These are phyloP conservation scores for Cephalopachus bancanus DNA, from an alignment of 2,797 vertebrate species.

Conservation along the genomic window DNA sequence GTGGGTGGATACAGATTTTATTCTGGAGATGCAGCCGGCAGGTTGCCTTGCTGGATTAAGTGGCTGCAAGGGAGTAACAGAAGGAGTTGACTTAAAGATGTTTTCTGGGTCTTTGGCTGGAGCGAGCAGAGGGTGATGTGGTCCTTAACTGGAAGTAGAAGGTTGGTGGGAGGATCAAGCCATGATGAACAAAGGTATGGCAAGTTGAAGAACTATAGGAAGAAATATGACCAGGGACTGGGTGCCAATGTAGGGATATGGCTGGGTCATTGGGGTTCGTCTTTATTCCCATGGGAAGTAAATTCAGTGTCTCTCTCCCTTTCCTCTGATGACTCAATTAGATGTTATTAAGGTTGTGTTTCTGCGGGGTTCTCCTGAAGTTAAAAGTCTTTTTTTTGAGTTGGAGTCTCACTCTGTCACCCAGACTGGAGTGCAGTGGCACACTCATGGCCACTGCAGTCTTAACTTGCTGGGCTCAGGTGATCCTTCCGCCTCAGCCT, in stretches of 20 bases:
- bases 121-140: background rate
- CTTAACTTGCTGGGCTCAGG: background rate
- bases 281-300: background rate
- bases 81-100: background rate
- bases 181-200: background rate
- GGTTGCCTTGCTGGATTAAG: background rate
- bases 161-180: too few species aligned
- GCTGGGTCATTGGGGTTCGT: background rate
- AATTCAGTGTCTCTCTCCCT: background rate
- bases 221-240: background rate
- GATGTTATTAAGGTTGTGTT: background rate
- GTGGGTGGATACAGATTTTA: background rate
- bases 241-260: too few species aligned
- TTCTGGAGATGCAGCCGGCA: background rate
- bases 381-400: background rate
- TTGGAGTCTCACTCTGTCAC: background rate
- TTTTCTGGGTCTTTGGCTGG: background rate
- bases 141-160: background rate
- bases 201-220: background rate
- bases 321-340: background rate
- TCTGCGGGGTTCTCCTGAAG: background rate
- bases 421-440: background rate
- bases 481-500: background rate
- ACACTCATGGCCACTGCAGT: accelerated
- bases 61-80: background rate